phyloP scores from a whole-genome alignment of 2,113 vertebrate species.

The Pygoscelis adeliae region DNA sequence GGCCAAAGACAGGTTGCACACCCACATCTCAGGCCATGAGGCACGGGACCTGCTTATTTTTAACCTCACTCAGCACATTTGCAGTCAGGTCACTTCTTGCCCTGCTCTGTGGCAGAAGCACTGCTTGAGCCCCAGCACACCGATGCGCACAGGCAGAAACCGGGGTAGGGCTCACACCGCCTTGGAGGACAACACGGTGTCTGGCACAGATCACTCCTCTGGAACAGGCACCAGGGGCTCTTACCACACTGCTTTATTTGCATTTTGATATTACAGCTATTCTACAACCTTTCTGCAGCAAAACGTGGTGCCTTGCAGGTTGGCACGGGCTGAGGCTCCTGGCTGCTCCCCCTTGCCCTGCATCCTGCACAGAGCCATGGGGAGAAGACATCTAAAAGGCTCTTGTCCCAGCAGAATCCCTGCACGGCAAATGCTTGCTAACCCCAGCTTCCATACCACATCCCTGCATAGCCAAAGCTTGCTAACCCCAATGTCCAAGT shows the following conservation, averaged over 20 bases:
- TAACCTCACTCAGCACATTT: accelerated
- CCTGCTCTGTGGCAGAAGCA: neutral
- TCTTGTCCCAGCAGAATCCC: neutral
- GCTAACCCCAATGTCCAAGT: accelerated
- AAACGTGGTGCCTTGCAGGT: neutral
- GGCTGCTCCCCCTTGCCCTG: neutral
- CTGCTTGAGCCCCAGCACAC: neutral
- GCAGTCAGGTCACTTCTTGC: neutral
- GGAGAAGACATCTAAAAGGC: accelerated
- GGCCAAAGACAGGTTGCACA: no score
- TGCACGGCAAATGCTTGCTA: accelerated
- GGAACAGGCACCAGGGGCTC: no score
- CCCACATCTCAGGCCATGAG: neutral
- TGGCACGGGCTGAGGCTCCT: accelerated
- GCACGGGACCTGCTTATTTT: accelerated
- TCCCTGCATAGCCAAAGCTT: neutral
- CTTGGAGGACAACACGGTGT: accelerated
- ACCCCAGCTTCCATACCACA: neutral
- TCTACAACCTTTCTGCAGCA: neutral
- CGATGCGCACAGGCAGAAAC: accelerated
- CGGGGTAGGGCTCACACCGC: accelerated
- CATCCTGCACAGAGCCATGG: neutral
- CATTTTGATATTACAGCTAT: accelerated
- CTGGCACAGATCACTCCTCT: accelerated
- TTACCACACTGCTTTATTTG: accelerated